phyloP scores from a whole-genome alignment of 2,888 invertebrate genomes.

The Limenitis camilla region DNA sequence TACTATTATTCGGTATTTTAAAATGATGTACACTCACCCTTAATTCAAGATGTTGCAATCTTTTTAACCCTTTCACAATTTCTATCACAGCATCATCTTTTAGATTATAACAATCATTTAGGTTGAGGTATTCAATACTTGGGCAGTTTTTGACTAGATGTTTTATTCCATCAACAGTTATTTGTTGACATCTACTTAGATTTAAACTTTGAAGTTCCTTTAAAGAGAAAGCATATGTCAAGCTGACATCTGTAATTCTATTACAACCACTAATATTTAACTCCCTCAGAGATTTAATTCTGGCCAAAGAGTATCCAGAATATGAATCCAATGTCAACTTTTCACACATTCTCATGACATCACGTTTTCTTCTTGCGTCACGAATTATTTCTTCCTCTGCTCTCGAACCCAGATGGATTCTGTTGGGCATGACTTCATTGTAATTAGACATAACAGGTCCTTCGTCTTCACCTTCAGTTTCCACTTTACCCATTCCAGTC shows the following conservation, averaged over 20 bases:
- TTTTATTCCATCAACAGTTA: constrained; percentile 78
- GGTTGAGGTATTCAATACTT: constrained; percentile 79
- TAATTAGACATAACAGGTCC: constrained; percentile 49
- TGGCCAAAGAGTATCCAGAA: constrained; percentile 70
- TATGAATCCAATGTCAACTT: constrained; percentile 55
- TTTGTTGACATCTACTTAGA: constrained; percentile 80
- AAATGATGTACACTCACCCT: constrained; percentile 52
- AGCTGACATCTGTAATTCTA: constrained; percentile 81
- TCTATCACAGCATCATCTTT: constrained; percentile 75
- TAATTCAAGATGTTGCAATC: constrained; percentile 74
- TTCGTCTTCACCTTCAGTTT: constrained; percentile 43
- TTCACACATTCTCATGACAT: constrained; percentile 77
- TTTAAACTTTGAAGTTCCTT: constrained; percentile 76
- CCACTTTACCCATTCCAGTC: constrained; percentile 77
- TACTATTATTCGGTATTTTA: background rate
- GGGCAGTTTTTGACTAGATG: constrained; percentile 79
- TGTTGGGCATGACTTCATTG: constrained; percentile 40
- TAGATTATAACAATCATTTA: constrained; percentile 80
- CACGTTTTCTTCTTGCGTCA: constrained; percentile 78
- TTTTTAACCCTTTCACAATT: constrained; percentile 51
- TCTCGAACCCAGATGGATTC: constrained; percentile 77
- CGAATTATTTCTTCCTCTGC: constrained; percentile 81
- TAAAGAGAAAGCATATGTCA: constrained; percentile 80
- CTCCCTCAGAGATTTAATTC: constrained; percentile 69
- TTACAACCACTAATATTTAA: constrained; percentile 81